Base-by-base conservation (phyloP, 2,888 invertebrate species). In the Clistopyga incitator region DNA sequence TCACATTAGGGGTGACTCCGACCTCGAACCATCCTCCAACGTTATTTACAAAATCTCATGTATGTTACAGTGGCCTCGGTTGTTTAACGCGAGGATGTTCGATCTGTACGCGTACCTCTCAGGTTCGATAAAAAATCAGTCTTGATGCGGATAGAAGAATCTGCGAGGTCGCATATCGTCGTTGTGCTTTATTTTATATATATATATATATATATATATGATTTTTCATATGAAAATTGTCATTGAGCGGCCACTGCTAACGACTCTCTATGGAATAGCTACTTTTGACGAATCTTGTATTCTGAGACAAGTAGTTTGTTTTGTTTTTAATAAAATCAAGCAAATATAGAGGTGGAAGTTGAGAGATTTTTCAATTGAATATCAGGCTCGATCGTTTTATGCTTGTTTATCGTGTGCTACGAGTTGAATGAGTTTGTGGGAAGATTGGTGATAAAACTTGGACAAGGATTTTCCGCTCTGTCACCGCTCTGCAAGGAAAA, bases 401-500 rank as follows among this genome's bases (percentile, higher is more conserved):
- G 59, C 56, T 80, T 76, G 29, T 71, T 79, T 20, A 84, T 87
- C 83, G 90, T 90, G 81, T 91, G 93, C 93, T 93, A 93, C 93
- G 93, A 92, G 84, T 92, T 91, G 20, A 92, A 85, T 0, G 92
- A 87, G 0, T 92, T 91, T 11, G 90, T 91, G 11, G 92, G 92
- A 81, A 93, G 92, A 68, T 92, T 92, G 84, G 92, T 91, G 86
- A 93, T 93, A 80, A 93, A 93, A 85, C 93, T 93, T 23, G 93
- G 93, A 79, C 92, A 93, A 2, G 92, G 81, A 80, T 92, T 93
- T 68, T 93, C 93, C 4, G 90, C 88, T 13, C 91, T 85, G 87
- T 96, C 96, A 38, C 95, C 95, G 87, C 96, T 95, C 87, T 96
- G 96, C 88, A 96, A 94, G 77, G 96, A 96, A 92, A 96, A 96